Percentiles rank a stretch among this genome's conserved stretches.
These are phyloP conservation scores for Cyprinella venusta DNA, from an alignment of 2,797 vertebrate genomes.

Conservation along the genomic window DNA sequence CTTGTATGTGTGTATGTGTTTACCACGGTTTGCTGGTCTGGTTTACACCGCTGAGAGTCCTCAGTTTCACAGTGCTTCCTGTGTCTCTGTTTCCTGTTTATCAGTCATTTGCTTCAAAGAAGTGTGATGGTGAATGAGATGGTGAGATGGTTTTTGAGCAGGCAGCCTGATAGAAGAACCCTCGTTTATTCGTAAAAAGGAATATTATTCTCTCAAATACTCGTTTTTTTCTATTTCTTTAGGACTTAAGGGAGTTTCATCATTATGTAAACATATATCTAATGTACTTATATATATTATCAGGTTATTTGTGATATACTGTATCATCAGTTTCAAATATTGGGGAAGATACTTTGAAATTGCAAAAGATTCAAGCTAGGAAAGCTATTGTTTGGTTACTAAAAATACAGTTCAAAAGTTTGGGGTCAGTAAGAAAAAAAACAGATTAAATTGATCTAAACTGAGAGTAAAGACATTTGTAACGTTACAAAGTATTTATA, in stretches of 20 bases:
- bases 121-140: slow-evolving; percentile 74
- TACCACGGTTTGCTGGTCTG: slow-evolving; percentile 68
- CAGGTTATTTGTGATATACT: neutral
- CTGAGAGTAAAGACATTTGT: neutral
- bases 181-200: slow-evolving; percentile 7
- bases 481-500: neutral
- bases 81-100: slow-evolving; percentile 87
- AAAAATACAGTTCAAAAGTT: neutral
- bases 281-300: neutral
- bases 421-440: neutral
- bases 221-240: neutral
- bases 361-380: neutral
- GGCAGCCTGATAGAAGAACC: slow-evolving; percentile 39
- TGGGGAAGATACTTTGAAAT: neutral
- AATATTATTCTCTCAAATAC: neutral
- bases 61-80: slow-evolving; percentile 81
- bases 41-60: slow-evolving; percentile 72
- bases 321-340: neutral
- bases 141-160: slow-evolving; percentile 64
- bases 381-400: neutral
- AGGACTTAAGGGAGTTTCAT: neutral
- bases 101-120: slow-evolving; percentile 79
- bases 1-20: slow-evolving; percentile 56
- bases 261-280: neutral
- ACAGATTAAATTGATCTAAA: neutral